Evolutionary conservation across 2,797 vertebrate genomes (phyloP), one percentile per base, ranked within the genome.

Genomic region (Etheostoma perlongum): DNA sequence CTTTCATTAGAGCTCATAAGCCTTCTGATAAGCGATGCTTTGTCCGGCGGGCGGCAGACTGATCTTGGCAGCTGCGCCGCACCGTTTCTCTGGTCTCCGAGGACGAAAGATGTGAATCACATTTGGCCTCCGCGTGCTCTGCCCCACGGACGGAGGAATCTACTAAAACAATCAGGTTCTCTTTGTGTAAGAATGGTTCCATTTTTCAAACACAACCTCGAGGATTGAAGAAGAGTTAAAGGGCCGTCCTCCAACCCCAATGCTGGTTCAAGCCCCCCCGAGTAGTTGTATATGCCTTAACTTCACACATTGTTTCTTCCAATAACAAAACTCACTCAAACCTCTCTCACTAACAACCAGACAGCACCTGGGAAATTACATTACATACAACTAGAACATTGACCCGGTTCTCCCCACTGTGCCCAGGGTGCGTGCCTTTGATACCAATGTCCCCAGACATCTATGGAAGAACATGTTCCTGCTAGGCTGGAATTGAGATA

Each of bases 51-150:
- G 4, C 52, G 54, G 78, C 72, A 53, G 83, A 88, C 46, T 13
- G 81, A 59, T 53, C 49, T 40, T 3, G 2, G 74, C 91, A 92
- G 92, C 88, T 92, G 89, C 76, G 33, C 79, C 10, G 2, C 30
- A 30, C 30, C 30, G 46, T 80, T 87, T 78, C 60, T 18, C 11
- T 7, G 6, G 15, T 7, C 53, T 60, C 68, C 13, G 14, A 40
- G 16, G 62, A 72, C 47, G 4, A 67, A 82, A 77, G 76, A 84
- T 14, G 51, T 36, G 68, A 76, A 49, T 82, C 78, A 69, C 81
- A 77, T 80, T 84, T 71, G 60, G 82, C 52, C 18, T 74, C 61
- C 19, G 9, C 61, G 58, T 12, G 47, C 54, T 74, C 6, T 19
- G 72, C 60, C n/a, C 33, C 21, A 9, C 19, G 5, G 46, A 15